Base-by-base conservation (phyloP, 2,797 vertebrate genomes). In the Parauchenoglanis ngamensis region DNA sequence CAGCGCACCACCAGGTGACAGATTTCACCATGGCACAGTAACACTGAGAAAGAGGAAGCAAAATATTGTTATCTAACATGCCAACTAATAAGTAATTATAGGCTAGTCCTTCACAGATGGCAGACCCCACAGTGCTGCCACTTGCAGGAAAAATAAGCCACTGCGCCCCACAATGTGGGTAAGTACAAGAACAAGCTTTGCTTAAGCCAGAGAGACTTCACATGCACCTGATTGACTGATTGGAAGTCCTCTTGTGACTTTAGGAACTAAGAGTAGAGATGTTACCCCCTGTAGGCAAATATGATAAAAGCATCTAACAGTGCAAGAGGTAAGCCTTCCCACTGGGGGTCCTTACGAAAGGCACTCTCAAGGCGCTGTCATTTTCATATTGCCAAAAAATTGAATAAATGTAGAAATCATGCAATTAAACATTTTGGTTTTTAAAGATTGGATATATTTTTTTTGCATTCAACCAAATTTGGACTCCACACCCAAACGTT, bases 1-100 rank as follows among this genome's bases (percentile, higher is more conserved):
- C 85, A 57, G 28, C 82, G 86, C 87, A 81, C 87, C 70, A 90
- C 84, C 90, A 89, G 85, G 78, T 89, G 85, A 91, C 89, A 92
- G 88, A 90, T 91, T 91, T 89, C 59, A 84, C 85, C 72, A 84
- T 86, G 87, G 89, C 86, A 80, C 83, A 87, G 82, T 78, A 84
- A 90, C 88, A 88, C 86, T 13, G 76, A 40, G 77, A 86, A 84
- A 85, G 86, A 88, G 81, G 56, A 86, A 80, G 77, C 86, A 88
- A 87, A 89, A 91, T 91, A 87, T 91, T 90, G 88, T 89, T 88
- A 83, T 88, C 89, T 88, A 89, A 89, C 88, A 89, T 90, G 90
- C 86, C 88, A 89, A 89, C 87, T 88, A 87, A 90, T 88, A 89
- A 88, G 87, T 89, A 88, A 91, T 91, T 90, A 92, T 90, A 88